These are phyloP conservation scores for Sarcophaga carnaria DNA, from an alignment of 2,888 invertebrate genomes.

Conservation along the genomic window DNA sequence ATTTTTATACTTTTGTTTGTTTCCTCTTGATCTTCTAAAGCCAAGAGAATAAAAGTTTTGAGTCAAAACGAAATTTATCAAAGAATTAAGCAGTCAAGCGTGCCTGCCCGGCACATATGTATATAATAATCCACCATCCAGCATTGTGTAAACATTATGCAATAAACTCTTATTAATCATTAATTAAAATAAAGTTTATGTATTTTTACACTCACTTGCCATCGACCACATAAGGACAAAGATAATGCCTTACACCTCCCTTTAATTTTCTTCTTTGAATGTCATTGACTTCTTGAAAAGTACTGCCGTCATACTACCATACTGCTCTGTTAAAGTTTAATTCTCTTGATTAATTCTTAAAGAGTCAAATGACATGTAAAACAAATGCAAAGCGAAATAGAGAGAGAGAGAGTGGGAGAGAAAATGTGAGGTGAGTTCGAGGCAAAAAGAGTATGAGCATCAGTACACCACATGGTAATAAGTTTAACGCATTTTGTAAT, in stretches of 20 bases:
- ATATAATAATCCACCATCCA: background rate
- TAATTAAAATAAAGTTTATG: conserved; percentile 32
- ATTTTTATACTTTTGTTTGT: background rate
- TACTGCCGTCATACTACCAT: conserved; percentile 31
- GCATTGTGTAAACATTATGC: background rate
- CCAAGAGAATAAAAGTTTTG: background rate
- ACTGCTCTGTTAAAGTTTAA: too few species aligned
- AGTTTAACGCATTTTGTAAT: conserved; percentile 50
- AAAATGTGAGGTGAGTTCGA: background rate
- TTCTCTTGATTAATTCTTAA: too few species aligned
- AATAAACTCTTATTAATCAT: conserved; percentile 55
- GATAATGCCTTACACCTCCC: background rate
- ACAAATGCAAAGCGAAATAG: conserved; percentile 31
- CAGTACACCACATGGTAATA: conserved; percentile 38
- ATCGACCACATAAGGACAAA: background rate
- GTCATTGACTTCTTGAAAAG: conserved; percentile 51
- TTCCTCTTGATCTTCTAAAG: background rate
- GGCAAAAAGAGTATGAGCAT: background rate
- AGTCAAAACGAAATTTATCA: conserved; percentile 4
- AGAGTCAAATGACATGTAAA: conserved; percentile 18
- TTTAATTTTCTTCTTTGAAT: background rate
- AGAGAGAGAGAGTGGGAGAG: background rate
- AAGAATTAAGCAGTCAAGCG: background rate
- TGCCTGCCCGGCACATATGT: background rate
- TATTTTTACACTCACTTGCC: background rate